A percentile compares a stretch with the other conserved stretches of the same genome.
These are phyloP conservation scores for Alviniconcha strummeri DNA, from an alignment of 2,888 invertebrate genomes.

Conservation along the genomic window DNA sequence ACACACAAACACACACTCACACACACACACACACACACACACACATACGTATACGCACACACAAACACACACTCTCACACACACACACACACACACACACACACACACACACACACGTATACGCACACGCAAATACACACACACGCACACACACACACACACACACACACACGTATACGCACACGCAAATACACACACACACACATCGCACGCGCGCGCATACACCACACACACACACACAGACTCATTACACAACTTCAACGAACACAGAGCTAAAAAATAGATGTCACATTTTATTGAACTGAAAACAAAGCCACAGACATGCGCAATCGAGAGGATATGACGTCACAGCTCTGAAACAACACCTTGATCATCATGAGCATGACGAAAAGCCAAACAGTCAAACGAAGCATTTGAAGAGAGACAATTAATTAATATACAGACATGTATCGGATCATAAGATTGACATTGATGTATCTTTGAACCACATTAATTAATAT, in stretches of 20 bases:
- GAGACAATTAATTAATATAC: too few relatives aligned
- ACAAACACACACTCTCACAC: conserved; percentile 2
- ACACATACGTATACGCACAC: conserved; percentile 1
- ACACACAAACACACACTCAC: not conserved
- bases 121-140: not conserved
- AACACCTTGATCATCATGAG: too few relatives aligned
- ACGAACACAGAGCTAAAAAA: not conserved
- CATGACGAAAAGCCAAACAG: too few relatives aligned
- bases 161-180: not conserved
- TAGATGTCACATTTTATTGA: conserved; percentile 22
- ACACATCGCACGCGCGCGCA: not conserved
- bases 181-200: not conserved
- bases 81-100: conserved; percentile 9
- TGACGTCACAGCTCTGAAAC: too few relatives aligned
- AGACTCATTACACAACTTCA: not conserved
- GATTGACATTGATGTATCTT: too few relatives aligned
- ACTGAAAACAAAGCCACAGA: conserved; percentile 10
- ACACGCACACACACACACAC: not conserved
- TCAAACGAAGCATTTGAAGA: too few relatives aligned
- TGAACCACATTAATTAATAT: too few relatives aligned
- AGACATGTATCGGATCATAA: too few relatives aligned
- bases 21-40: conserved; percentile 7
- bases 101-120: not conserved
- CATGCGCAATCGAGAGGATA: too few relatives aligned
- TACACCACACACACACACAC: not conserved